Evolutionary conservation across 2,113 vertebrate genomes (phyloP).

Genomic region (Pollimyrus isidori): DNA sequence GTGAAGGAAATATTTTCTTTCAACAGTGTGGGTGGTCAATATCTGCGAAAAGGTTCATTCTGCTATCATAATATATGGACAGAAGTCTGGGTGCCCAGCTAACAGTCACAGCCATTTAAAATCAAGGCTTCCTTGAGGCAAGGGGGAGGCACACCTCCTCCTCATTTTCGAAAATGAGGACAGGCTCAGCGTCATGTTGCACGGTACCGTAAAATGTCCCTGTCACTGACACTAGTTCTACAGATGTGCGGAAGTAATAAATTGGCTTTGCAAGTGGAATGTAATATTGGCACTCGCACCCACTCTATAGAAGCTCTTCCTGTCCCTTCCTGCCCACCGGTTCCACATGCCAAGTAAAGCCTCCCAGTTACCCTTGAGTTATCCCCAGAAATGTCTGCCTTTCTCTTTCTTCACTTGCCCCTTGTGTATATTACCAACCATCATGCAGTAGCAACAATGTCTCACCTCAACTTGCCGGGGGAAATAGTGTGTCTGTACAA

Average conservation of each 20-base stretch:
- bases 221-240: conserved; percentile 50
- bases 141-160: neutral
- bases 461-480: conserved; percentile 70
- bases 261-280: conserved; percentile 52
- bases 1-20: neutral
- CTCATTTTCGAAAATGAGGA: conserved; percentile 24
- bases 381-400: conserved; percentile 50
- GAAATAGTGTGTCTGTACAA: conserved; percentile 57
- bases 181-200: conserved; percentile 17
- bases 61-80: neutral
- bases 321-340: conserved; percentile 19
- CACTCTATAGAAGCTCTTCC: conserved; percentile 55
- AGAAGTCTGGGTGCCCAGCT: neutral
- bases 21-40: neutral
- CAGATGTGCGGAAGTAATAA: conserved; percentile 55
- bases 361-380: conserved; percentile 24
- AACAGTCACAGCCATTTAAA: neutral
- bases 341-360: conserved; percentile 27
- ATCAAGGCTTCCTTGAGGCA: neutral
- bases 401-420: neutral
- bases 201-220: conserved; percentile 56
- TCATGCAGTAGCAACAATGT: conserved; percentile 55
- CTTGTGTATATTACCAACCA: conserved; percentile 11
- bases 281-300: conserved; percentile 55
- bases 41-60: neutral